Evolutionary conservation across 2,113 vertebrate species (phyloP), one percentile per base, ranked within the genome.

Genomic region (Mastomys coucha): DNA sequence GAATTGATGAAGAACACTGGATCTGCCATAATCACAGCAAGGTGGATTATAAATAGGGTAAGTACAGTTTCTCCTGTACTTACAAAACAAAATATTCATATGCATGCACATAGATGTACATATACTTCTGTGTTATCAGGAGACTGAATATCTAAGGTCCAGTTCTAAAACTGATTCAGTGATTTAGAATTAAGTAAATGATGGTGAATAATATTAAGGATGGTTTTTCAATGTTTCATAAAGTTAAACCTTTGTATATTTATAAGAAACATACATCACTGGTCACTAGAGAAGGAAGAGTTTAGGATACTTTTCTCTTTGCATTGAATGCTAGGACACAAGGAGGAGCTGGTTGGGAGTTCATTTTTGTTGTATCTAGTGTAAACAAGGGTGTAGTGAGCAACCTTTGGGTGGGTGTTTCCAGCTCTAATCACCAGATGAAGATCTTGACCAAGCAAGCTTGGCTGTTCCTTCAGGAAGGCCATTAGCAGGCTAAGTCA

Each of bases 121-220:
- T 51, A 0, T 56, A 31, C 26, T 93, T 70, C 2, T 7, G 45
- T 45, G 69, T n/a, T 76, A 91, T n/a, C 45, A 77, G 49, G 36
- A 85, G 17, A 73, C 28, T 51, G 7, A 24, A 94, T 85, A 60
- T 42, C 65, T 60, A 63, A 96, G 49, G 58, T 65, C 28, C 42
- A 76, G 75, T 88, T 96, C 53, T 81, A 95, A 65, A 90, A 45
- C 53, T 42, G 85, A 82, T 77, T 93, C 58, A 91, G n/a, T 80
- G 76, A 31, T 49, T 91, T 92, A 53, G 24, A 86, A 91, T 42
- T 51, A 72, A 49, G 65, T 70, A 77, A n/a, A 51, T 12, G 78
- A 45, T n/a, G n/a, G 63, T 81, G 36, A 86, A 72, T 14, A 45
- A 65, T 53, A 31, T 56, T 81, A 42, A 92, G 76, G 49, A 4